Evolutionary conservation across 2,797 vertebrate genomes (phyloP).

Genomic region (Micropoecilia bifurca): DNA sequence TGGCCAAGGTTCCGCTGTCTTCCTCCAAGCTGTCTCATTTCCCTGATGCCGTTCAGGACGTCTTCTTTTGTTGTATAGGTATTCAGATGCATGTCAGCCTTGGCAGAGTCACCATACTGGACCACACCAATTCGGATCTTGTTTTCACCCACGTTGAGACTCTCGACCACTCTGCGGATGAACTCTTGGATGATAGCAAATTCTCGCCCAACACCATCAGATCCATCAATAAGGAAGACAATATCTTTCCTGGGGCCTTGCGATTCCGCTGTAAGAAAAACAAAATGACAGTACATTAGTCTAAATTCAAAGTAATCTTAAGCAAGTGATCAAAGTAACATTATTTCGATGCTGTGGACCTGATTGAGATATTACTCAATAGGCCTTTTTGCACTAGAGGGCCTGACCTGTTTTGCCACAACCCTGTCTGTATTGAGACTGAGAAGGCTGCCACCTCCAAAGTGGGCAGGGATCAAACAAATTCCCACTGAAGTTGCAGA

Average conservation of each 20-base stretch:
- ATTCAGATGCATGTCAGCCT: constrained; percentile 88
- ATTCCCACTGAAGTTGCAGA: no score
- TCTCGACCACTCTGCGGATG: constrained; percentile 86
- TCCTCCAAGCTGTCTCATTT: constrained; percentile 84
- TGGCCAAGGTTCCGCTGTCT: constrained; percentile 87
- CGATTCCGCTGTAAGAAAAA: constrained; percentile 64
- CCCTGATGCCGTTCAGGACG: constrained; percentile 79
- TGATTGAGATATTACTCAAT: not conserved
- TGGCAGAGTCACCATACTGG: constrained; percentile 88
- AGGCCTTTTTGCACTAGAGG: not conserved
- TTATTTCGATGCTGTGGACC: constrained; percentile 5
- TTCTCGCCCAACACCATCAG: constrained; percentile 84
- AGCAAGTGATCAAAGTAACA: not conserved
- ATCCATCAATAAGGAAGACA: constrained; percentile 95
- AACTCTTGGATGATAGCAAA: constrained; percentile 90
- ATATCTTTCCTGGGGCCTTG: constrained; percentile 87
- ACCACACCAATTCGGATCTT: constrained; percentile 87
- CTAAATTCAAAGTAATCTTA: not conserved
- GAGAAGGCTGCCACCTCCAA: no score
- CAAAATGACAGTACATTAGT: not conserved
- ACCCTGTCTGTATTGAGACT: no score
- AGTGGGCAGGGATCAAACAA: no score
- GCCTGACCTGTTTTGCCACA: no score
- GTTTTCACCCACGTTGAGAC: constrained; percentile 87
- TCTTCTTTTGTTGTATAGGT: constrained; percentile 85